Base-by-base conservation (phyloP, 2,888 invertebrate genomes). In the Nebria brevicollis region DNA sequence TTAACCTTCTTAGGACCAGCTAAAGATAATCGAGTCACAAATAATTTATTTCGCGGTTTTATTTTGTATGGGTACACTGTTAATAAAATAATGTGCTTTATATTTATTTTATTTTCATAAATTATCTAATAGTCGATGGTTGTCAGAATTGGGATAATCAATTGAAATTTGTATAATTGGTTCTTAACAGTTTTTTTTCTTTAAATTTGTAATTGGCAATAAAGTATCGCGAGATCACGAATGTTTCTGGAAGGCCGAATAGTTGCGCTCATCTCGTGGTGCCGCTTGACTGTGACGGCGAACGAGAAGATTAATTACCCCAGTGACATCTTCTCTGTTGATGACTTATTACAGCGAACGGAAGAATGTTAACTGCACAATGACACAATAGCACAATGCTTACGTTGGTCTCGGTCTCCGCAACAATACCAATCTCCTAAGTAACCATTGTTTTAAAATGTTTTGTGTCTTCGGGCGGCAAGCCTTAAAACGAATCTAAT, bases 271-370 rank as follows among this genome's bases (percentile, higher is more conserved):
- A 54, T 54, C 54, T 13, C 54, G 54, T 54, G 54, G 54, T 54
- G 54, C 8, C 54, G 54, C 34, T 70, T 20, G 7, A 34, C 1
- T 34, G 70, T 25, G 75, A 68, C 72, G 65, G 76, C 70, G 72
- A 77, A 83, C 83, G 84, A 84, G 84, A 88, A 88, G 88, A 88
- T 88, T 88, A 88, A 88, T 88, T 88, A 86, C 87, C 84, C 82
- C 25, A 84, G 85, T 86, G 87, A 87, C 88, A 86, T 86, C 86
- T 86, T 84, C 86, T 86, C 86, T 86, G 86, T 86, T 87, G 87
- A 88, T 88, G 87, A 87, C 87, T 87, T 87, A 87, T 87, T 87
- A 87, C 85, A 85, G 83, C 83, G 75, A 83, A 84, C 84, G 84
- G 83, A 85, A 85, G 86, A 86, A 85, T 86, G 86, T 86, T 85